Base-by-base conservation (phyloP, 2,888 invertebrate species). In the Cyclophora albipunctata region DNA sequence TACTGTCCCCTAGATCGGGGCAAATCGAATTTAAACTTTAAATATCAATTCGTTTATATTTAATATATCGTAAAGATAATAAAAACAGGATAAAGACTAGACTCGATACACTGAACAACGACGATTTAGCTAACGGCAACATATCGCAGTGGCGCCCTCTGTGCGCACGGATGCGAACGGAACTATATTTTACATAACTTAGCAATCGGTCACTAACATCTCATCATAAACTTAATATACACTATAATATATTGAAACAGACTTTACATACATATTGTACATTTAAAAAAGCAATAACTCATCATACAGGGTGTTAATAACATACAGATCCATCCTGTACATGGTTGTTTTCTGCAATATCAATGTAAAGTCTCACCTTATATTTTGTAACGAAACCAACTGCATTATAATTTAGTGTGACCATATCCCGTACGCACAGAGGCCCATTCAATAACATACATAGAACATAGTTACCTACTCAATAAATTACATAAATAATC, bases 41-140 rank as follows among this genome's bases (percentile, higher is more conserved):
- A 85, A 86, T 85, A 87, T 86, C 84, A 82, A 78, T 84, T 83
- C 82, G 81, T 84, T 78, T 79, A 84, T 81, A 84, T 84, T 81
- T 78, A 70, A 71, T 75, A 79, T 79, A 83, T 79, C 77, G 77
- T 84, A 84, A 76, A 82, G 79, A 84, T 82, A 81, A 84, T 81
- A 78, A 77, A 82, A 87, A 87, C 85, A 86, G 84, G 70, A 85
- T 88, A 87, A 85, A 87, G 89, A 89, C 89, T 89, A 89, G 89
- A 89, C 87, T 84, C 85, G 37, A 37, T 88, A 89, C 88, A 89
- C 87, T 86, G 87, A 87, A 82, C 80, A 88, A 85, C 84, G 84
- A 84, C 78, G 79, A 81, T 70, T 77, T 77, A 75, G 80, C 83
- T 78, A 84, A 84, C 81, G 81, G 81, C 83, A 80, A 82, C 75